Conservation (phyloP, 2,888 invertebrate species). For the Lysandra bellargus region DNA sequence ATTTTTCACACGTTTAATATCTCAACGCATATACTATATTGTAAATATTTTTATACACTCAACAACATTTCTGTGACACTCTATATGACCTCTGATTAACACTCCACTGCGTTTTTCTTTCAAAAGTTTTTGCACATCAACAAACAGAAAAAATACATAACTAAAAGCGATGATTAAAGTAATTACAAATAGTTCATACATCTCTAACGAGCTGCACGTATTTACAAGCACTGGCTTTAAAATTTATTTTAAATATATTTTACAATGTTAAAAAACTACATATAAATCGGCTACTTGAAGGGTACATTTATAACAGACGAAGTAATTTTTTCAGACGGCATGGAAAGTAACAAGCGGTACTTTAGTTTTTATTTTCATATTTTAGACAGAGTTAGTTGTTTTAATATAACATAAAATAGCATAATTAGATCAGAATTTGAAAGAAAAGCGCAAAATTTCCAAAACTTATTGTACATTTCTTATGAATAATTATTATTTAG, state of each 20-base stretch:
- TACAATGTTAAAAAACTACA: background rate
- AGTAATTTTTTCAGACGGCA: slow-evolving; percentile 9
- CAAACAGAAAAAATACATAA: background rate
- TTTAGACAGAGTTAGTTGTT: background rate
- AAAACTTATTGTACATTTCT: background rate
- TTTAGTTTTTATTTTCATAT: background rate
- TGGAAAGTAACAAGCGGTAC: background rate
- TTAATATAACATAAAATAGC: background rate
- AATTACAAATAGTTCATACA: background rate
- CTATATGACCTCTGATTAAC: background rate
- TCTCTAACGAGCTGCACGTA: background rate
- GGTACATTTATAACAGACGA: background rate
- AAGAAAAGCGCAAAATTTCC: slow-evolving; percentile 13
- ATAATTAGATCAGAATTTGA: background rate
- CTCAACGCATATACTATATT: background rate
- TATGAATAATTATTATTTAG: background rate
- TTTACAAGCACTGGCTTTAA: background rate
- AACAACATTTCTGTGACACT: background rate
- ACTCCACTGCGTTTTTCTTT: slow-evolving; percentile 13
- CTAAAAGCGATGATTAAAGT: background rate
- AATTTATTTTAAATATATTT: background rate
- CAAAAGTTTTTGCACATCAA: background rate
- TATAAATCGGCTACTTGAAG: background rate
- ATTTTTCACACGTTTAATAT: background rate
- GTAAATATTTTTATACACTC: slow-evolving; percentile 16